A percentile compares a stretch with the other conserved stretches of the same genome.
These are phyloP conservation scores for Micrasema minimum DNA, from an alignment of 1,140 invertebrate genomes.

Conservation along the genomic window DNA sequence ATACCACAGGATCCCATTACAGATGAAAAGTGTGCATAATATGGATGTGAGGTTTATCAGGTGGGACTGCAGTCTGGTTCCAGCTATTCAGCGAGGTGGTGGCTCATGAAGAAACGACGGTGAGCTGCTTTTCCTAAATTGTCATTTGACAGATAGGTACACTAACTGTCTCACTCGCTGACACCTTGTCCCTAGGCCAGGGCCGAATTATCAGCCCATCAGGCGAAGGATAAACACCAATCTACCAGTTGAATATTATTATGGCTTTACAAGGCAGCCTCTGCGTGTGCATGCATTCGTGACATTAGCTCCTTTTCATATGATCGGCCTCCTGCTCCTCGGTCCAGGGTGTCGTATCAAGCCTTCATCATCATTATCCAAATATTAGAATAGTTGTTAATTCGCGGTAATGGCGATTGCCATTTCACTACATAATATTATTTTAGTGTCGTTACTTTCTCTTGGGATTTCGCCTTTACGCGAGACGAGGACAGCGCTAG, in stretches of 20 bases:
- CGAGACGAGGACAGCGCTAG: conserved; percentile 37
- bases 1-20: conserved; percentile 37
- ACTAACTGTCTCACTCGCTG: not conserved
- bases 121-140: conserved; percentile 41
- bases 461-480: conserved; percentile 46
- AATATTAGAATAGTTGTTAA: conserved; percentile 40
- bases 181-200: conserved; percentile 4
- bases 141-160: conserved; percentile 40
- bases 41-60: conserved; percentile 43
- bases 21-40: conserved; percentile 43
- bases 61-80: conserved; percentile 37
- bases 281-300: conserved; percentile 17
- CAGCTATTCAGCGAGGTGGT: conserved; percentile 41
- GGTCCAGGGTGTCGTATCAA: not conserved
- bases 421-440: conserved; percentile 44
- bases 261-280: not conserved
- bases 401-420: conserved; percentile 45
- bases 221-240: conserved; percentile 21
- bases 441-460: conserved; percentile 47
- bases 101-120: conserved; percentile 54
- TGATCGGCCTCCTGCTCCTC: conserved; percentile 5
- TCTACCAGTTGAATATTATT: conserved; percentile 44
- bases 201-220: not conserved
- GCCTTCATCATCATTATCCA: conserved; percentile 13
- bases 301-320: conserved; percentile 7